phyloP scores from a whole-genome alignment of 2,888 invertebrate genomes.

The Sialis fuliginosa region DNA sequence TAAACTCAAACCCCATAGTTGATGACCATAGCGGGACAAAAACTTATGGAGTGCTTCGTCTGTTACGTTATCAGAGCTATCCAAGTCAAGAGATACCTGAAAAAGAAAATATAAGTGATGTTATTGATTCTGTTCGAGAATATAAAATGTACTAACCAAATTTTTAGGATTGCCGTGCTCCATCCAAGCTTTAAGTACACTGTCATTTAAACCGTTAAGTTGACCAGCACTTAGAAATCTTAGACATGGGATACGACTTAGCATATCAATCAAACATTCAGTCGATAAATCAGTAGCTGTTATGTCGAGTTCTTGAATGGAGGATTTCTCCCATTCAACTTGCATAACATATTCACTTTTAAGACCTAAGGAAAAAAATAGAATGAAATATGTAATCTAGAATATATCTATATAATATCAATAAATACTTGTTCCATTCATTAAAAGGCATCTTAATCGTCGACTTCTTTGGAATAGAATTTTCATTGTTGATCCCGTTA shows the following conservation, averaged over 20 bases:
- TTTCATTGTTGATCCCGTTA: slow-evolving; percentile 90
- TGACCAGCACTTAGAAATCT: slow-evolving; percentile 90
- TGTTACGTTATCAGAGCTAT: slow-evolving; percentile 85
- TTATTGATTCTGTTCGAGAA: neutral
- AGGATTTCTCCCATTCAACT: slow-evolving; percentile 96
- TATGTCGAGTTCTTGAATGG: slow-evolving; percentile 86
- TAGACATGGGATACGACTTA: slow-evolving; percentile 69
- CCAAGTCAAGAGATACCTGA: slow-evolving; percentile 75
- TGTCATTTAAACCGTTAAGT: slow-evolving; percentile 93
- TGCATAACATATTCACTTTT: slow-evolving; percentile 85
- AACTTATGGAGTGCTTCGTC: slow-evolving; percentile 89
- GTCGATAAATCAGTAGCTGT: slow-evolving; percentile 92
- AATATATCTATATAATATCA: neutral
- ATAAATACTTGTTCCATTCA: slow-evolving; percentile 85
- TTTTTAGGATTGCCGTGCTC: slow-evolving; percentile 62
- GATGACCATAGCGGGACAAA: slow-evolving; percentile 73
- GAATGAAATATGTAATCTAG: neutral
- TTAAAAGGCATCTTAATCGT: slow-evolving; percentile 76
- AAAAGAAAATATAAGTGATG: slow-evolving; percentile 3
- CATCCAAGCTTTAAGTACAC: slow-evolving; percentile 81
- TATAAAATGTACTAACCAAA: slow-evolving; percentile 16
- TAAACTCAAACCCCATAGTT: slow-evolving; percentile 72
- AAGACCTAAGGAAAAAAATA: slow-evolving; percentile 39
- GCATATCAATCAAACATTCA: slow-evolving; percentile 84
- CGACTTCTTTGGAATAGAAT: slow-evolving; percentile 85